phyloP scores from a whole-genome alignment of 92 coral and sea anemone species.

The Metridium senile region DNA sequence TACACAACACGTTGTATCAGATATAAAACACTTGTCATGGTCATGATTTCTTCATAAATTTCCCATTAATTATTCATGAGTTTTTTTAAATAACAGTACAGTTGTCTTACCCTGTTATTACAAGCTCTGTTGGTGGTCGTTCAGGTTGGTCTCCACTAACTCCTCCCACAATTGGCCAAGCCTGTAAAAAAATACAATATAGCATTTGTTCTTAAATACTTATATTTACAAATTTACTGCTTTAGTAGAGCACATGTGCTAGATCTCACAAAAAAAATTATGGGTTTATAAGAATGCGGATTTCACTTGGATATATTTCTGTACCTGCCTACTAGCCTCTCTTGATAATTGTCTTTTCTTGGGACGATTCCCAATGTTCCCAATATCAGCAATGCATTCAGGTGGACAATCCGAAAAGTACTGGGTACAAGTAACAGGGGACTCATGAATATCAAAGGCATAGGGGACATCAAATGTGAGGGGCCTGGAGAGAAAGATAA shows the following conservation, averaged over 20 bases:
- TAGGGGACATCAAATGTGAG: conserved; percentile 81
- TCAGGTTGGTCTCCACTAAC: conserved; percentile 61
- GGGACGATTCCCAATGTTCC: conserved; percentile 53
- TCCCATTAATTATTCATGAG: no score
- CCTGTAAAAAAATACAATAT: conserved; percentile 31
- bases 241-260: no score
- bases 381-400: conserved; percentile 71
- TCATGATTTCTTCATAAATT: no score
- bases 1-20: no score
- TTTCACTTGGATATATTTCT: no score
- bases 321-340: conserved; percentile 72
- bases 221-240: not conserved
- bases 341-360: conserved; percentile 67
- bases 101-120: conserved; percentile 92
- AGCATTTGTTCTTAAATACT: not conserved
- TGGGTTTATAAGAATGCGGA: no score
- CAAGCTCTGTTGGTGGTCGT: conserved; percentile 64
- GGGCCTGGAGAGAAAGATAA: conserved; percentile 44
- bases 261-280: no score
- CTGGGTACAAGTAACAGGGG: conserved; percentile 95
- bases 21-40: no score
- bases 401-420: conserved; percentile 85
- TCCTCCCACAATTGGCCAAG: conserved; percentile 94
- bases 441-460: conserved; percentile 89
- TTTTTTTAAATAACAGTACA: no score